Base-by-base conservation (phyloP, 35 echinoderm and acorn worm species). In the Diadema setosum region DNA sequence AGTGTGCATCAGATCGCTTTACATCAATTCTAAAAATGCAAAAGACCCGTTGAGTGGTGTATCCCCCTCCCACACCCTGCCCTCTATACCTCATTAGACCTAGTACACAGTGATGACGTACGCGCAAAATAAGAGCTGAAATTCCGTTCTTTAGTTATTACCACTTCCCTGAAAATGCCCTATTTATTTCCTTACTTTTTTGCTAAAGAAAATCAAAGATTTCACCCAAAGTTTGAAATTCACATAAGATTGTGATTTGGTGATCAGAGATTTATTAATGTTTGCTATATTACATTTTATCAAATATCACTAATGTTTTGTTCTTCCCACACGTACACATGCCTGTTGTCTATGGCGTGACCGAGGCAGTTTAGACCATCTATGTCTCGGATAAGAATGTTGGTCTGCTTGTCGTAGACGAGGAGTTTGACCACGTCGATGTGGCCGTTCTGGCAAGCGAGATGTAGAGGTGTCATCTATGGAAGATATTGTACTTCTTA, bases 391-490 rank as follows among this genome's bases (percentile, higher is more conserved):
- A 91, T 86, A 21, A 86, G 85, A 3, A 99, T 45, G 57, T 94
- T 84, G 0, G 96, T 93, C 42, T 90, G 40, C 50, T 81, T 76
- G 24, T 92, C 60, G 7, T 78, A 78, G 12, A 92, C 29, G 9
- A 99, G 86, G 0, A 99, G 89, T 75, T 99, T 87, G 18, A 99
- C 96, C 92, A 99, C 86, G 2, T 93, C 93, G 31, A 99, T 86
- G 31, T 99, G 96, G 45, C 96, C 96, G 40, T 99, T 95, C 83
- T 83, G 94, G 41, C 78, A 94, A 3, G 96, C 96, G 8, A 94
- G 86, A 87, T 99, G 96, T 2, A 99, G 89, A 1, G 96, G 96
- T n/a, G 96, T 99, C 20, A 90, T 91, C 96, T 99, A n/a, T 14
- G 43, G 44, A 83, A n/a, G n/a, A n/a, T n/a, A n/a, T n/a, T n/a